Percentiles rank a stretch among this genome's conserved stretches.
Evolutionary conservation across 37 sponge, comb jelly and placozoan genomes (phyloP).

Genomic region (Eunapius fragilis): DNA sequence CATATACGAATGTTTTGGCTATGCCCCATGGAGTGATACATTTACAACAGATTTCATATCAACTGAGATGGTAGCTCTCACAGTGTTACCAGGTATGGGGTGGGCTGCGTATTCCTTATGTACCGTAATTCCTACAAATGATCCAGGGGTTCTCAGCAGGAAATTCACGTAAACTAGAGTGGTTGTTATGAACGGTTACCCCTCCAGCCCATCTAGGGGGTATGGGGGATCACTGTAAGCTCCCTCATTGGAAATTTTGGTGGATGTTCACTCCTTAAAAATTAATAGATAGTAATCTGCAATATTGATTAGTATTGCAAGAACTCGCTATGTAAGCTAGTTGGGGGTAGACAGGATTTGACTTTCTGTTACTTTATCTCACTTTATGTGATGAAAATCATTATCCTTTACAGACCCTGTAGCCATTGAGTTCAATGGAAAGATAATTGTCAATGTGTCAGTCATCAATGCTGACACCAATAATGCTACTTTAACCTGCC

Average conservation of each 20-base stretch:
- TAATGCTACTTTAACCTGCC: background rate
- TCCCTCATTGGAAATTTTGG: no score
- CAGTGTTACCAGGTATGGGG: background rate
- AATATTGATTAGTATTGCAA: no score
- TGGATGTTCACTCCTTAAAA: no score
- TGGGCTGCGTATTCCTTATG: no score
- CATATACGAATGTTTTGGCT: background rate
- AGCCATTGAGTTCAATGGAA: background rate
- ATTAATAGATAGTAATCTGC: no score
- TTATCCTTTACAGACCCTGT: background rate
- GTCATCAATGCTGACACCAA: background rate
- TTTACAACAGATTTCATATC: background rate
- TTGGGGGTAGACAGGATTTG: background rate
- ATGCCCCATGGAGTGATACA: background rate
- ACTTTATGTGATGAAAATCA: background rate
- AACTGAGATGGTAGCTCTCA: background rate
- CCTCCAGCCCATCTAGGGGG: no score
- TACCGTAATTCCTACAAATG: no score
- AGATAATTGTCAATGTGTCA: background rate
- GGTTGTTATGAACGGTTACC: no score
- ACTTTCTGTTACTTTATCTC: background rate
- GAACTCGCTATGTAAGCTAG: background rate
- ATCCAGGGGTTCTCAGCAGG: no score
- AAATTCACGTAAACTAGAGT: no score
- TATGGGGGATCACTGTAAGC: no score